Evolutionary conservation across 2,797 vertebrate genomes (phyloP).

Genomic region (Clarias pachynema): DNA sequence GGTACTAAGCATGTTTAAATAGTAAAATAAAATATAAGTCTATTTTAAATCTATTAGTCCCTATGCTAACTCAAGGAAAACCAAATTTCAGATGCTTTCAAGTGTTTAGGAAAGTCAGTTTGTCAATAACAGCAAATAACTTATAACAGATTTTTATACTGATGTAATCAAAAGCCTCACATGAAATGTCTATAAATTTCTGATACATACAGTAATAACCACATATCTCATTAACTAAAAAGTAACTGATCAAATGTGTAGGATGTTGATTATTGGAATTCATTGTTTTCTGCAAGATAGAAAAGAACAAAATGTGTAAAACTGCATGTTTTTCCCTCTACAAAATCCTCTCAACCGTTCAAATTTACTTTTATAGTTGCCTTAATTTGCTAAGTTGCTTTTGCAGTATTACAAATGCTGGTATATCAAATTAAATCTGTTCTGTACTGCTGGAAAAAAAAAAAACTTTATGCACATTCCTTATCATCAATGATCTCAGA

Average conservation of each 20-base stretch:
- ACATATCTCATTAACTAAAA: background rate
- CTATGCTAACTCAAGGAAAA: slow-evolving; percentile 12
- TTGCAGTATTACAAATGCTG: background rate
- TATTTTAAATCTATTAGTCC: background rate
- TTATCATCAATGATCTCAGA: background rate
- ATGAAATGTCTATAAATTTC: no score
- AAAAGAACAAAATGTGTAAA: background rate
- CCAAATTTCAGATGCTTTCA: slow-evolving; percentile 11
- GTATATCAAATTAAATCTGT: background rate
- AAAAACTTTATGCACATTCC: background rate
- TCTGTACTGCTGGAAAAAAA: background rate
- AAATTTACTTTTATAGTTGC: background rate
- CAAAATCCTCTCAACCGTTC: background rate
- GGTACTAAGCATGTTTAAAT: slow-evolving; percentile 27
- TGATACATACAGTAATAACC: background rate
- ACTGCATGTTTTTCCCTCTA: background rate
- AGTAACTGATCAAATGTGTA: background rate
- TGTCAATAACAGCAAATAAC: background rate
- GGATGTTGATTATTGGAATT: background rate
- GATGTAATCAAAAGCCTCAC: background rate
- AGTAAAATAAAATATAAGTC: no score
- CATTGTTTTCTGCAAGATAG: background rate
- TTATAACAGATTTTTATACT: background rate
- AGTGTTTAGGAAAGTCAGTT: background rate
- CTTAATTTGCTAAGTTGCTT: background rate